These are phyloP conservation scores for Pseudococcus jackbeardsleyi DNA, from an alignment of 2,888 invertebrate species.

Conservation along the genomic window DNA sequence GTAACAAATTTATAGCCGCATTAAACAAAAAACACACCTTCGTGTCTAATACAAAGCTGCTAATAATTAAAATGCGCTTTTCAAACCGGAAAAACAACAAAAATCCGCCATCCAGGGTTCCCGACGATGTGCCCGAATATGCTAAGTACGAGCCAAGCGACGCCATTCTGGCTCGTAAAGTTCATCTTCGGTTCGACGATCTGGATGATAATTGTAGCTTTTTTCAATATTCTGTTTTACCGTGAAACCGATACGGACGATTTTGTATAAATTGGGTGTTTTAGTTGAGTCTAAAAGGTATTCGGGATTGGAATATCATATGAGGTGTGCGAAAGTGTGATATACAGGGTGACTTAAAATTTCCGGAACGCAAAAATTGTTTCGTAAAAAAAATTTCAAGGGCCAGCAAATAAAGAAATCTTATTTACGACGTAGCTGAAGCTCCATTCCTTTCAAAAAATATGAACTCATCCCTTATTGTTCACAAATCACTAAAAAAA, in stretches of 20 bases:
- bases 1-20: constrained; percentile 19
- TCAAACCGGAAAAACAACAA: constrained; percentile 29
- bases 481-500: no score
- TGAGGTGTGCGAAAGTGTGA: no score
- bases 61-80: constrained; percentile 52
- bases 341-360: no score
- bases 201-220: not conserved
- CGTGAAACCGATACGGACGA: not conserved
- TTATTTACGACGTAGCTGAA: no score
- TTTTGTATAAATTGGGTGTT: not conserved
- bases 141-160: not conserved
- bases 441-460: no score
- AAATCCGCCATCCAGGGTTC: not conserved
- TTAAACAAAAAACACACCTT: constrained; percentile 31
- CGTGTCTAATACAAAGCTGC: constrained; percentile 24
- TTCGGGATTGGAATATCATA: no score
- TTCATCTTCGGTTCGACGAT: not conserved
- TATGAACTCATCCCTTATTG: no score
- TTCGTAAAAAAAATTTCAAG: no score
- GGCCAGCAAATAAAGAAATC: no score
- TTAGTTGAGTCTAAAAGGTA: not conserved
- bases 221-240: not conserved
- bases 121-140: not conserved
- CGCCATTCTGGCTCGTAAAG: not conserved
- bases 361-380: no score